These are phyloP conservation scores for Rousettus madagascariensis DNA, from an alignment of 2,797 vertebrate species.

Conservation along the genomic window DNA sequence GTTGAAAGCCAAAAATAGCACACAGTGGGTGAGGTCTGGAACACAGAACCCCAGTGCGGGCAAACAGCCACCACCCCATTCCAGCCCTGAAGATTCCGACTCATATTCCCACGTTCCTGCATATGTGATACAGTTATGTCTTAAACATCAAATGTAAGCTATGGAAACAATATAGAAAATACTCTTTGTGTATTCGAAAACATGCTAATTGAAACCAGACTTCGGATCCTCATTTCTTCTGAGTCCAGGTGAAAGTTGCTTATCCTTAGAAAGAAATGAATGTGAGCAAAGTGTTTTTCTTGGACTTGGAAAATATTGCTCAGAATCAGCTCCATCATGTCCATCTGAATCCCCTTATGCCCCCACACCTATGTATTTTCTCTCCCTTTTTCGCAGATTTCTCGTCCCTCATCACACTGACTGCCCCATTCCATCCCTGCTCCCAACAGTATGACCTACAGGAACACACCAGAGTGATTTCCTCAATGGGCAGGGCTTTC, in stretches of 20 bases:
- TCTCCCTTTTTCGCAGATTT: neutral
- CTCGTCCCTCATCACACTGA: neutral
- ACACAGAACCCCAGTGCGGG: conserved; percentile 45
- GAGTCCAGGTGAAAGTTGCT: conserved; percentile 76
- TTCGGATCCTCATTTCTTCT: conserved; percentile 67
- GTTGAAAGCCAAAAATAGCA: neutral
- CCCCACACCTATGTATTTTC: neutral
- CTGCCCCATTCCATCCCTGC: conserved; percentile 26
- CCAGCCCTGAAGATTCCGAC: neutral
- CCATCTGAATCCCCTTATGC: neutral
- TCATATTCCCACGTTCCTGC: neutral
- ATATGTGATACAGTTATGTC: conserved; percentile 37
- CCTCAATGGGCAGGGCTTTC: conserved; percentile 71
- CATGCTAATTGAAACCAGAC: conserved; percentile 81
- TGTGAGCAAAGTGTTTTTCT: conserved; percentile 72
- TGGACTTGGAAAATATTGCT: conserved; percentile 44
- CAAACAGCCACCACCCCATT: neutral
- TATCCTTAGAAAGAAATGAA: conserved; percentile 70
- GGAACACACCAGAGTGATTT: conserved; percentile 72
- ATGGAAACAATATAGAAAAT: conserved; percentile 66
- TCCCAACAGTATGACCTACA: conserved; percentile 59
- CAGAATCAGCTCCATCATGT: neutral
- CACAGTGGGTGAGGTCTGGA: conserved; percentile 18
- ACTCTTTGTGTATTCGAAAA: conserved; percentile 62
- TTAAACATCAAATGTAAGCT: conserved; percentile 66